Evolutionary conservation across 64 coral and sea anemone genomes (phyloP), one percentile per base, ranked within the genome.

Genomic region (Actinia equina): DNA sequence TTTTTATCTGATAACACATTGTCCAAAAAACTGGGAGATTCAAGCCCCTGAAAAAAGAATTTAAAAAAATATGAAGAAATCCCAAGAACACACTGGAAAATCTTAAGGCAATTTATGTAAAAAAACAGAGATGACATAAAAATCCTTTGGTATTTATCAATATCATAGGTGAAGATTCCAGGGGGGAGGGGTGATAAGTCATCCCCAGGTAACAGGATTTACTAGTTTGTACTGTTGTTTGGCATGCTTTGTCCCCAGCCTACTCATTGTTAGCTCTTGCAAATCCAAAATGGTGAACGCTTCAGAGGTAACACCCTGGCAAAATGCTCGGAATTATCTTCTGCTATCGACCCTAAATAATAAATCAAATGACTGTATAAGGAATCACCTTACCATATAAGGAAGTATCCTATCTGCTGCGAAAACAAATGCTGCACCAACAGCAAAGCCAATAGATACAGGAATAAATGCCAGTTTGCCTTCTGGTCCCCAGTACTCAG

Each of bases 371-470:
- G n/a, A 23, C 62, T 20, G n/a, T 23, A 65, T 59, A 44, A 20
- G 12, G 23, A 6, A 84, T 13, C 84, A 42, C 5, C 80, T 90
- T 92, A 99, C 97, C 91, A 99, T 84, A 86, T 86, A 91, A 83
- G 97, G 91, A 64, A 99, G 80, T 27, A 99, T 54, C 56, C 80
- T 90, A 77, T 99, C 97, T 79, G 97, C 97, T 87, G 82, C 91
- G 85, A 89, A 99, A 19, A 99, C 97, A 95, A 99, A 99, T 55
- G 86, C 88, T 86, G 97, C 97, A 77, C 97, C 97, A 26, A 99
- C 51, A 30, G 84, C 82, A 90, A 99, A 99, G 9, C 97, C 97
- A 58, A 95, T 70, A 63, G 93, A 89, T 2, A 99, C 97, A 58
- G 97, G 97, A 30, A 99, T 53, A 44, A 99, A 99, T 19, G 97